Evolutionary conservation across 2,113 vertebrate genomes (phyloP), one percentile per base, ranked within the genome.

Genomic region (Martes martes): DNA sequence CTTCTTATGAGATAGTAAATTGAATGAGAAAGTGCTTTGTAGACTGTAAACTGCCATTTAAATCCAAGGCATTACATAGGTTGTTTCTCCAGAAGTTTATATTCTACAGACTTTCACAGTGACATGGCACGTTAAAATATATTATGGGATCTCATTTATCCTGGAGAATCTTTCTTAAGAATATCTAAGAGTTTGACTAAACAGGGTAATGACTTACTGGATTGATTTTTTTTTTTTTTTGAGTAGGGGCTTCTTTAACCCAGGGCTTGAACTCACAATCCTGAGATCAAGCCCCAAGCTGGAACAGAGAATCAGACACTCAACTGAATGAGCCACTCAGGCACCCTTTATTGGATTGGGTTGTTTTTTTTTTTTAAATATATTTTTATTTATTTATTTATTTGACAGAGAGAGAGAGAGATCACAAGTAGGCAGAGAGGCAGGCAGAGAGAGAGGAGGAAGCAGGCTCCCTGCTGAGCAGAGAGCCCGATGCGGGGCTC

Each of bases 101-200:
- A n/a, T 93, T 87, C 28, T 73, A 2, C 59, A 71, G 82, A 28
- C 23, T 59, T 96, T 91, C 73, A 61, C 13, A n/a, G 15, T 76
- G 52, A 92, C 89, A 95, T 82, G 61, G 59, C 80, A 88, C 39
- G 28, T 91, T 96, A 88, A 86, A 79, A 82, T 95, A 61, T 80
- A 89, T 69, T 57, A 42, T 80, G 24, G n/a, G 23, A 84, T 89
- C 74, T 92, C 31, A 83, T 50, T 95, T 88, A 76, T 93, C 33
- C 28, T 74, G 24, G 7, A 42, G 92, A 15, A 50, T 89, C 52
- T 95, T 83, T 67, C 81, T 85, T 63, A 90, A 81, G 55, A 92
- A 82, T 69, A 67, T 42, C 33, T 33, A 42, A 76, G 50, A 73
- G 74, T 81, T 52, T 10, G 18, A 57, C 33, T 63, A 71, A 28